Evolutionary conservation across 35 echinoderm and acorn worm species (phyloP).

Genomic region (Apostichopus californicus): DNA sequence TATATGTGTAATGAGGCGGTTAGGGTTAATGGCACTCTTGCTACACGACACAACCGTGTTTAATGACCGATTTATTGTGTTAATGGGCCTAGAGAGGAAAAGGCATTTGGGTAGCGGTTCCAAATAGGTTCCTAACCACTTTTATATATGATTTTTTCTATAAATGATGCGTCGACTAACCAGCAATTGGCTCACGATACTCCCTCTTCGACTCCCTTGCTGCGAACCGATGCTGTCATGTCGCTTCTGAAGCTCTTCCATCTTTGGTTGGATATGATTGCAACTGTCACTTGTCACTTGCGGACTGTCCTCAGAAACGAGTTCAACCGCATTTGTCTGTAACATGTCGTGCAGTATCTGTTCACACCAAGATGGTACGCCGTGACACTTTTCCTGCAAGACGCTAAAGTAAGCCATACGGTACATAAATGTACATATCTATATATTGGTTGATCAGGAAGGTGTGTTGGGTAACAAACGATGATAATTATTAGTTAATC

Average conservation of each 20-base stretch:
- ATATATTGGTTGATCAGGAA: too few species aligned
- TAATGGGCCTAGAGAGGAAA: too few species aligned
- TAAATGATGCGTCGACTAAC: background rate
- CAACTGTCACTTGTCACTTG: constrained; percentile 12
- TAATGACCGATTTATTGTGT: too few species aligned
- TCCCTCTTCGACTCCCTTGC: constrained; percentile 67
- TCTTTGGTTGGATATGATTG: constrained; percentile 55
- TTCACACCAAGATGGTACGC: constrained; percentile 95
- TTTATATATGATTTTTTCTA: too few species aligned
- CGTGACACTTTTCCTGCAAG: constrained; percentile 89
- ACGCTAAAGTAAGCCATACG: constrained; percentile 47
- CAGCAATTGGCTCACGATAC: constrained; percentile 42
- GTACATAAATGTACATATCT: too few species aligned
- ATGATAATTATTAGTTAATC: too few species aligned
- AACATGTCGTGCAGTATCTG: constrained; percentile 91
- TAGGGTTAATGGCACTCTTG: too few species aligned
- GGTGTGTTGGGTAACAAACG: too few species aligned
- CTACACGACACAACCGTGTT: too few species aligned
- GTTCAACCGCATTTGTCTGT: constrained; percentile 63
- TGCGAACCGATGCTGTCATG: constrained; percentile 49
- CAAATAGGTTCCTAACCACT: too few species aligned
- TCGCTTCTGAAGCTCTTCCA: constrained; percentile 73
- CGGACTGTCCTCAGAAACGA: constrained; percentile 65
- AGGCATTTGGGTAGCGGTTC: too few species aligned
- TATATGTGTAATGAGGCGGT: too few species aligned